A percentile compares a stretch with the other conserved stretches of the same genome.
These are phyloP conservation scores for Dipodomys ordii DNA, from an alignment of 2,113 vertebrate genomes.

Conservation along the genomic window DNA sequence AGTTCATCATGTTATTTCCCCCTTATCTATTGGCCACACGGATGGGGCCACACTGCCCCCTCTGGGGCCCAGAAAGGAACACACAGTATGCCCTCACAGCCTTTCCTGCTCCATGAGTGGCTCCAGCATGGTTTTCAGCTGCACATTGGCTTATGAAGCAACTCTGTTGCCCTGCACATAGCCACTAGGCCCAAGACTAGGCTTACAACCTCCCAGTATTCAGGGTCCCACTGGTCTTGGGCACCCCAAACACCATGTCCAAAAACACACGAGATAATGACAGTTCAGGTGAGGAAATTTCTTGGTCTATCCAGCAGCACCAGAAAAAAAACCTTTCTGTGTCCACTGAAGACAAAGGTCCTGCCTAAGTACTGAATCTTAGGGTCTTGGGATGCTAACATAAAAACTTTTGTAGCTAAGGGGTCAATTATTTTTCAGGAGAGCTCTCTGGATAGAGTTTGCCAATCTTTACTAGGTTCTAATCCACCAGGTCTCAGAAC, in stretches of 20 bases:
- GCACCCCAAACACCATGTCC: constrained; percentile 93
- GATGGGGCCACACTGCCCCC: background rate
- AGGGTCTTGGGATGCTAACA: background rate
- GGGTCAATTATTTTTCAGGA: constrained; percentile 40
- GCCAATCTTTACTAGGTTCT: background rate
- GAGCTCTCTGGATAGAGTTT: background rate
- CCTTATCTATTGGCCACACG: background rate
- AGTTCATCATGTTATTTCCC: background rate
- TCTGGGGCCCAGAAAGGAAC: background rate
- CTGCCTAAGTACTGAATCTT: background rate
- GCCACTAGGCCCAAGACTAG: constrained; percentile 91
- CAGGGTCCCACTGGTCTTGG: constrained; percentile 85
- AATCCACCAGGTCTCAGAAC: background rate
- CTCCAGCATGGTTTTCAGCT: constrained; percentile 92
- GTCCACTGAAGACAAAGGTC: background rate
- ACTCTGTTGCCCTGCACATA: constrained; percentile 83
- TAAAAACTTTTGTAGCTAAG: background rate
- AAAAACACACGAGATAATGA: constrained; percentile 55
- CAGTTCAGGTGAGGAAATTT: background rate
- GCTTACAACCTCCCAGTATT: constrained; percentile 89
- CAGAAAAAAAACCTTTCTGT: constrained; percentile 10
- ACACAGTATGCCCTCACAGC: background rate
- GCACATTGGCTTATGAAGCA: constrained; percentile 90
- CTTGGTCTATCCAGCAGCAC: background rate
- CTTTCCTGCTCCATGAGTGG: constrained; percentile 86